These are phyloP conservation scores for Xanthia icteritia DNA, from an alignment of 2,888 invertebrate species.

Conservation along the genomic window DNA sequence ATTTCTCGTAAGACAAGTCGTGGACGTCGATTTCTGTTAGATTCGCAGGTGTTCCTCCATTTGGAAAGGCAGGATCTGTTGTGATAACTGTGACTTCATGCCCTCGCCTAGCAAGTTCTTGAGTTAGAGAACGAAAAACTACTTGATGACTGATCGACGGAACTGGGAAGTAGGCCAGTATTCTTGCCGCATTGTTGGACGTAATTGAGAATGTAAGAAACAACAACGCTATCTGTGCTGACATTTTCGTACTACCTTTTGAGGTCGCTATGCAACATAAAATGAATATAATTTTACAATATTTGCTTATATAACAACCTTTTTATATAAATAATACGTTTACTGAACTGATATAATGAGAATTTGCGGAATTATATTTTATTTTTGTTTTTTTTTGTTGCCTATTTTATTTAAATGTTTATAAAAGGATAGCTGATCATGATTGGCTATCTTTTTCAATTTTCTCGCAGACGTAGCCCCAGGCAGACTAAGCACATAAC, in stretches of 20 bases:
- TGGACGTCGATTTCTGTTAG: conserved; percentile 79
- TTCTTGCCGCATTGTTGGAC: conserved; percentile 49
- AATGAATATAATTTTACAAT: background rate
- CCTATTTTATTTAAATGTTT: background rate
- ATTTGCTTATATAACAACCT: background rate
- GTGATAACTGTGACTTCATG: conserved; percentile 82
- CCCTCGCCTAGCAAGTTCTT: conserved; percentile 78
- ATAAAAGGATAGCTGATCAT: background rate
- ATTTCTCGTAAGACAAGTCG: conserved; percentile 69
- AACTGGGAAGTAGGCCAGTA: conserved; percentile 56
- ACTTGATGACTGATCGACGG: conserved; percentile 66
- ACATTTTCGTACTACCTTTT: conserved; percentile 19
- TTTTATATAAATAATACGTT: background rate
- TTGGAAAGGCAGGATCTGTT: conserved; percentile 73
- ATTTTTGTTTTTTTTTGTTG: background rate
- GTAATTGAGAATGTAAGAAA: conserved; percentile 21
- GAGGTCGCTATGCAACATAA: background rate
- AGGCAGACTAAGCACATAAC: background rate
- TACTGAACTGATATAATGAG: background rate
- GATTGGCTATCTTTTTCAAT: background rate
- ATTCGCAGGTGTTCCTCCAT: conserved; percentile 70
- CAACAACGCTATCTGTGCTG: background rate
- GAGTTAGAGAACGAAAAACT: conserved; percentile 71
- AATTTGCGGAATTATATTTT: background rate
- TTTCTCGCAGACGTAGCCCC: background rate